Conservation (phyloP, 2,797 vertebrate genomes). For the Thamnophis elegans region DNA sequence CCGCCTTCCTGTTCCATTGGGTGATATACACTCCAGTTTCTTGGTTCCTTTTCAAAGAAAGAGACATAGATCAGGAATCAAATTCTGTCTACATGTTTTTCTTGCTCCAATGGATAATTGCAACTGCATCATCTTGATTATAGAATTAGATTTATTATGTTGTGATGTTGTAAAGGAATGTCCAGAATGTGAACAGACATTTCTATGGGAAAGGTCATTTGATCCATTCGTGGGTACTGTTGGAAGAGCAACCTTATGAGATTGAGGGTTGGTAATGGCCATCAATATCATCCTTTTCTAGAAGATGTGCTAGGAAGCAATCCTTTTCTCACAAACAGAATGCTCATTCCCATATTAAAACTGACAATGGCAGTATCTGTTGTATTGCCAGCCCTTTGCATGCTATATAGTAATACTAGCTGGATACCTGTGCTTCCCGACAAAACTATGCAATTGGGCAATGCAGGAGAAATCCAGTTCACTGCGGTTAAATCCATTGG, state of each 20-base stretch:
- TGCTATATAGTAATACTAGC: not conserved
- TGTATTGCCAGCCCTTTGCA: not conserved
- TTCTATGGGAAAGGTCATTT: not conserved
- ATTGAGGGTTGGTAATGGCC: not conserved
- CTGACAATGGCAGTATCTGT: not conserved
- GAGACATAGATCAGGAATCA: not conserved
- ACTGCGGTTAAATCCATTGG: too few species aligned
- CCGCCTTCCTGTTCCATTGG: slow-evolving; percentile 81
- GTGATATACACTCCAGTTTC: slow-evolving; percentile 85
- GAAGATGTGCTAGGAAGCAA: not conserved
- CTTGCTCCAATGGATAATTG: not conserved
- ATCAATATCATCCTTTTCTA: not conserved
- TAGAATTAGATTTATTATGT: not conserved
- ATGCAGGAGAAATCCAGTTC: too few species aligned
- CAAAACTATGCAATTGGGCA: too few species aligned
- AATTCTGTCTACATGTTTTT: too few species aligned
- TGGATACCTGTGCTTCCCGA: too few species aligned
- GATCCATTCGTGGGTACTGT: not conserved
- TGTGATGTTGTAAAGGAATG: not conserved
- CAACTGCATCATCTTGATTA: not conserved
- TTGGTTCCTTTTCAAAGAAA: slow-evolving; percentile 83
- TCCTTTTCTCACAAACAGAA: not conserved
- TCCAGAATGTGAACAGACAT: not conserved
- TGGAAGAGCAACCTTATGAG: not conserved
- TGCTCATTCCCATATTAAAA: not conserved